Percentiles rank a stretch among this genome's conserved stretches.
Conservation (phyloP, 2,888 invertebrate genomes). For the Acanthococcus lagerstroemiae region DNA sequence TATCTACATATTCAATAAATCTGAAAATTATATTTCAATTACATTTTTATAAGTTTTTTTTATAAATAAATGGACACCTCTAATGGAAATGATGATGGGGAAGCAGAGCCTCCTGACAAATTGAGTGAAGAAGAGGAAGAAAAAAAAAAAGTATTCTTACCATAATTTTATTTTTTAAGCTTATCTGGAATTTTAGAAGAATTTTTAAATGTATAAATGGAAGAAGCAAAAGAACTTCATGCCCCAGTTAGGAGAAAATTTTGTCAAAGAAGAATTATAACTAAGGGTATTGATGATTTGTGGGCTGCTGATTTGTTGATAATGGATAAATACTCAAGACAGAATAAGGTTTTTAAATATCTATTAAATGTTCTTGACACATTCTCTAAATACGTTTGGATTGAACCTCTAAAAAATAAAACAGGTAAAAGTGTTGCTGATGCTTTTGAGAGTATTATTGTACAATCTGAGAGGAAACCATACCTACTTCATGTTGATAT, state of each 20-base stretch:
- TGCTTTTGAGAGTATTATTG: slow-evolving; percentile 2
- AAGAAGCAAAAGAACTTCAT: slow-evolving; percentile 13
- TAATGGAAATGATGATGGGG: not conserved
- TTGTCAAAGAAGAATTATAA: slow-evolving; percentile 19
- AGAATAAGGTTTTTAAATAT: slow-evolving; percentile 31
- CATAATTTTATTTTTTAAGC: not conserved
- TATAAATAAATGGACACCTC: slow-evolving; percentile 3
- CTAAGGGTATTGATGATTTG: slow-evolving; percentile 26
- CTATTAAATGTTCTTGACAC: slow-evolving; percentile 29
- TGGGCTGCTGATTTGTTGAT: slow-evolving; percentile 30
- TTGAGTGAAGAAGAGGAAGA: not conserved
- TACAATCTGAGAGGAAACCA: not conserved
- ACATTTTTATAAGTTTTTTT: not conserved
- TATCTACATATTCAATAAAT: not conserved
- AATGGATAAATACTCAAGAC: slow-evolving; percentile 15
- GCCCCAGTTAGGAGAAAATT: slow-evolving; percentile 8
- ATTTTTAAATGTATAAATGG: too few species aligned
- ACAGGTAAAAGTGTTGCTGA: not conserved
- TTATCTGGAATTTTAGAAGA: not conserved
- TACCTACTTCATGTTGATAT: slow-evolving; percentile 12
- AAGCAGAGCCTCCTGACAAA: not conserved
- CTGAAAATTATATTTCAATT: not conserved
- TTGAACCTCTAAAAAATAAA: slow-evolving; percentile 28
- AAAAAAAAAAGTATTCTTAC: not conserved
- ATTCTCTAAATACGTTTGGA: slow-evolving; percentile 14